Base-by-base conservation (phyloP, 1,140 invertebrate species). In the Drosophila nikananu region DNA sequence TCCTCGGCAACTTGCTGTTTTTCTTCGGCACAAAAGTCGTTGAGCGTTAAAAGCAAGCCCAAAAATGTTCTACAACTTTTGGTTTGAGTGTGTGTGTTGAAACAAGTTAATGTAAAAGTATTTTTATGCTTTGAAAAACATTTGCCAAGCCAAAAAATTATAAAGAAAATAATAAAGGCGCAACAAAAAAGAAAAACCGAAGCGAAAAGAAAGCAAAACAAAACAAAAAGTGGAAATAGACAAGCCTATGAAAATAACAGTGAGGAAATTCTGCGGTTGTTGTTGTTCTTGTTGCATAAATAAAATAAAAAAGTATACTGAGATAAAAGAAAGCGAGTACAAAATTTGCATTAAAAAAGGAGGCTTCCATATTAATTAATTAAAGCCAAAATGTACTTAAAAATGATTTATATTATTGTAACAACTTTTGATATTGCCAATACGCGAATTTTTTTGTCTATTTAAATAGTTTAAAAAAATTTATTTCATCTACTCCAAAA, bases 91-190 rank as follows among this genome's bases (percentile, higher is more conserved):
- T 81, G 64, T 61, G 54, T 84, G 81, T 81, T 81, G 81, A 65
- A 89, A 80, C 86, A 90, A 90, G 86, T 90, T 90, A 90, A 90
- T 90, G 86, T 90, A 90, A 86, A 90, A 90, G 86, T 90, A 90
- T 90, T 90, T 90, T 90, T 90, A 90, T 90, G 86, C 86, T 90
- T 89, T 90, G 71, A 82, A 90, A 89, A 89, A 89, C 86, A 89
- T 89, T 89, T 86, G 81, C 70, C 78, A 71, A 80, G 81, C 78
- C 71, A 80, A 89, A 91, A 57, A 89, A 90, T 89, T 89, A 77
- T 80, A 86, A 89, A 84, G 81, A 90, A 90, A 89, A 89, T 82
- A 90, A 89, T 86, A 82, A 80, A 79, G 57, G 77, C 70, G 67
- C 61, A 75, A 70, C 70, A 37, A 21, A 49, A 21, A 49, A 52